phyloP scores from a whole-genome alignment of 2,888 invertebrate genomes.

The Megaustenia siamemsis region DNA sequence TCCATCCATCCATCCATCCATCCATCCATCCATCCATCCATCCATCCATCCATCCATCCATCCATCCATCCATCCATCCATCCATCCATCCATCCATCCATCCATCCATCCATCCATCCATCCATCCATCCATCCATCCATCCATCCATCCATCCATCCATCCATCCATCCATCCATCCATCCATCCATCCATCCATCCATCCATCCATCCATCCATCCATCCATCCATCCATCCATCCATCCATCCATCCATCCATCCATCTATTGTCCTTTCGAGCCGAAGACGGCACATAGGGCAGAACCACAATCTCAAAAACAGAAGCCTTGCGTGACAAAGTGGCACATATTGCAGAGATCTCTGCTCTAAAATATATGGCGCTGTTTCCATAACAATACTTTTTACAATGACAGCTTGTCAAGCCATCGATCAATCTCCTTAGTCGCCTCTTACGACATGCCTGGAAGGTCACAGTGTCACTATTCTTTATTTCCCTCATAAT shows the following conservation, averaged over 20 bases:
- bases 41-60: conserved; percentile 8
- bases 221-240: conserved; percentile 18
- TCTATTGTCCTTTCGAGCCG: not conserved
- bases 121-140: conserved; percentile 5
- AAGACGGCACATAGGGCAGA: no score
- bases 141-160: conserved; percentile 15
- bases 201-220: conserved; percentile 22
- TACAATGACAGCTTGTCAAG: no score
- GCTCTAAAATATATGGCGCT: no score
- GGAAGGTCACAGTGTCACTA: no score
- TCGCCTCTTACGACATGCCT: no score
- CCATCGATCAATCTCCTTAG: no score
- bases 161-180: conserved; percentile 22
- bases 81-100: conserved; percentile 6
- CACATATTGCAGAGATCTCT: no score
- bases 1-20: conserved; percentile 22
- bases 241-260: conserved; percentile 13
- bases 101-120: conserved; percentile 5
- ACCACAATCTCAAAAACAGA: no score
- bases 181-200: conserved; percentile 22
- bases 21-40: conserved; percentile 22
- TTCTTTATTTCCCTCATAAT: no score
- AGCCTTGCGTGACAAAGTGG: no score
- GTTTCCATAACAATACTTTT: no score
- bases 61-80: not conserved